Evolutionary conservation across 2,888 invertebrate genomes (phyloP), one percentile per base, ranked within the genome.

Genomic region (Hemithea aestivaria): DNA sequence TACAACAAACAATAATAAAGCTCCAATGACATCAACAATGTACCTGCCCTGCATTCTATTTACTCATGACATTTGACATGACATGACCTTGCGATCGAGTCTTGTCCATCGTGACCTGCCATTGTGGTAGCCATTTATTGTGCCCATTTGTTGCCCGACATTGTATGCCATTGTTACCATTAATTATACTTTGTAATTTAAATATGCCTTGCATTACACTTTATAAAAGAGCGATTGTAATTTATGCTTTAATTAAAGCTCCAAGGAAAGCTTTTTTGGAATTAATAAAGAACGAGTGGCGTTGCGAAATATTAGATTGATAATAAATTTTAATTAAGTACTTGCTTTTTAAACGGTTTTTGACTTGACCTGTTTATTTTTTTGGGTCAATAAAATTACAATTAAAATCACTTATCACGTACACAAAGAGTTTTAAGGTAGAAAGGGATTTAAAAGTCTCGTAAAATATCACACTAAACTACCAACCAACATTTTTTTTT

Each of bases 61-160:
- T n/a, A n/a, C n/a, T 27, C 16, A 24, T 31, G 57, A 58, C 48
- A 51, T 66, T 70, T 69, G 69, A 69, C 70, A 67, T 71, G 67
- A 66, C 70, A 69, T 55, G 53, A 56, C 70, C 70, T 69, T 70
- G 45, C 48, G 46, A 45, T 58, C 48, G 56, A 65, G 66, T 66
- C 61, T 56, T 47, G 63, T 57, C 53, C 69, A 68, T 65, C 66
- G 66, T 64, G 63, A 66, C 64, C 64, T 40, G 56, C 46, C 53
- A 53, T 55, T 59, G 62, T 50, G 44, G 41, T 39, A 46, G 69
- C 65, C 70, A 67, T 65, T 58, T 66, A 62, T 64, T 58, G 35
- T 30, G 40, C 38, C 47, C 45, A 56, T 58, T 69, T 57, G 62
- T 66, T 66, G 36, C 32, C 22, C 41, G 41, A 59, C 51, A 45